A percentile compares a stretch with the other conserved stretches of the same genome.
phyloP scores from a whole-genome alignment of 2,797 vertebrate species.

The Myotis pilosus region DNA sequence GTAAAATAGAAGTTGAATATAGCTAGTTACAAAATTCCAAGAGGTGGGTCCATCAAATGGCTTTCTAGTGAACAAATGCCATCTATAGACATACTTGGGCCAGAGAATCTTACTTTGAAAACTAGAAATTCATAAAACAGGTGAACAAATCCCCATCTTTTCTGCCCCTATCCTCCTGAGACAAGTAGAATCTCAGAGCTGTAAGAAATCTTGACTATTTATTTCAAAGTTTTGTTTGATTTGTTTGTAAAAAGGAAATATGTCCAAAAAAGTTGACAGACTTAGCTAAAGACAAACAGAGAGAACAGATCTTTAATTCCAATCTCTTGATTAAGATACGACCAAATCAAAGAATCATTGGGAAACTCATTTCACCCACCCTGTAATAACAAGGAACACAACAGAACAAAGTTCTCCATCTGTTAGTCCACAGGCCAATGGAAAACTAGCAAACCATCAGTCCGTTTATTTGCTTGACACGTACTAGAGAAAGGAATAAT shows the following conservation, averaged over 20 bases:
- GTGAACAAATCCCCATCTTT: not conserved
- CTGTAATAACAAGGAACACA: not conserved
- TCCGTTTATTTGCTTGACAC: not conserved
- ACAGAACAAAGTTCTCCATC: not conserved
- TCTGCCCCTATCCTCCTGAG: not conserved
- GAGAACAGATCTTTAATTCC: not conserved
- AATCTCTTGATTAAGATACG: not conserved
- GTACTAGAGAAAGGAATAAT: not conserved
- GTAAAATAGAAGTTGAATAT: not conserved
- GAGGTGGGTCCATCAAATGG: not conserved
- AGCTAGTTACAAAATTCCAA: not conserved
- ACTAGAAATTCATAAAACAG: not conserved
- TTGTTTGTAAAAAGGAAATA: conserved; percentile 15
- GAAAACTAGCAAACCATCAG: not conserved
- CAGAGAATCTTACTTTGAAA: not conserved
- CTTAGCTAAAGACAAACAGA: not conserved
- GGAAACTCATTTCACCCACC: not conserved
- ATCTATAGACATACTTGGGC: not conserved
- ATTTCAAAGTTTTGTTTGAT: conserved; percentile 20
- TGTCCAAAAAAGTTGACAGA: not conserved
- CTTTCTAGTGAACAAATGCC: not conserved
- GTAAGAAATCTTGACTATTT: not conserved
- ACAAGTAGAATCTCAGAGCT: not conserved
- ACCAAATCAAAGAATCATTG: conserved; percentile 3
- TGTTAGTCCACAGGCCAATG: not conserved